Percentiles rank a stretch among this genome's conserved stretches.
These are phyloP conservation scores for Grammatotria lemairii DNA, from an alignment of 2,113 vertebrate species.

Conservation along the genomic window DNA sequence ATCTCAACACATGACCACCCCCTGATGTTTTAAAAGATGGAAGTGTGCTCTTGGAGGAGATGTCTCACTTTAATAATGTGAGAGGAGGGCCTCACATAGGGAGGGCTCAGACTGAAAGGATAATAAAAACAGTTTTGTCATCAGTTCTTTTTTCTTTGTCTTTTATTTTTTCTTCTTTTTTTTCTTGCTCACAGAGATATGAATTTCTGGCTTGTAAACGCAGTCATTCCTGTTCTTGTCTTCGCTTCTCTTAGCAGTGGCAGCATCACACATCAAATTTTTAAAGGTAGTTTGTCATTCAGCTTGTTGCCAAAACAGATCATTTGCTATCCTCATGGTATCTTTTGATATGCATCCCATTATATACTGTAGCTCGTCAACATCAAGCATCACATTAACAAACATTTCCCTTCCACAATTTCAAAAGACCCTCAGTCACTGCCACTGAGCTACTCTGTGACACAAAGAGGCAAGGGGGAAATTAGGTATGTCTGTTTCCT, in stretches of 20 bases:
- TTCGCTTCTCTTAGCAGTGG: neutral
- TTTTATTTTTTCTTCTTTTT: neutral
- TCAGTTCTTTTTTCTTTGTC: conserved; percentile 13
- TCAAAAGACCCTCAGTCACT: conserved; percentile 65
- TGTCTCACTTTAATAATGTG: conserved; percentile 61
- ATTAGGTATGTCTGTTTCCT: conserved; percentile 79
- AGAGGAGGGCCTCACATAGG: conserved; percentile 35
- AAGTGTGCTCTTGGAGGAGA: conserved; percentile 54
- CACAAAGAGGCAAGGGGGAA: conserved; percentile 74
- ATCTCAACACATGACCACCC: conserved; percentile 71
- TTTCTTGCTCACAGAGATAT: neutral
- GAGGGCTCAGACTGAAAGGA: conserved; percentile 49
- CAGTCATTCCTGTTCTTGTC: neutral
- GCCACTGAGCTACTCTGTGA: conserved; percentile 65
- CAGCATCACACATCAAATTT: conserved; percentile 31
- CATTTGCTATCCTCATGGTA: conserved; percentile 46
- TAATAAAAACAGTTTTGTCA: conserved; percentile 51
- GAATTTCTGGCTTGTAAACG: neutral
- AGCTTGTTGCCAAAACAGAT: conserved; percentile 58
- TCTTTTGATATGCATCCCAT: conserved; percentile 62
- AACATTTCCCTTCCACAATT: conserved; percentile 60
- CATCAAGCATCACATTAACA: conserved; percentile 67
- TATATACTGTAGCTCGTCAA: conserved; percentile 55
- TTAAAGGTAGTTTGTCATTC: conserved; percentile 39
- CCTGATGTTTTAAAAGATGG: conserved; percentile 69